Evolutionary conservation across 2,888 invertebrate genomes (phyloP).

Genomic region (Nemotelus nigrinus): DNA sequence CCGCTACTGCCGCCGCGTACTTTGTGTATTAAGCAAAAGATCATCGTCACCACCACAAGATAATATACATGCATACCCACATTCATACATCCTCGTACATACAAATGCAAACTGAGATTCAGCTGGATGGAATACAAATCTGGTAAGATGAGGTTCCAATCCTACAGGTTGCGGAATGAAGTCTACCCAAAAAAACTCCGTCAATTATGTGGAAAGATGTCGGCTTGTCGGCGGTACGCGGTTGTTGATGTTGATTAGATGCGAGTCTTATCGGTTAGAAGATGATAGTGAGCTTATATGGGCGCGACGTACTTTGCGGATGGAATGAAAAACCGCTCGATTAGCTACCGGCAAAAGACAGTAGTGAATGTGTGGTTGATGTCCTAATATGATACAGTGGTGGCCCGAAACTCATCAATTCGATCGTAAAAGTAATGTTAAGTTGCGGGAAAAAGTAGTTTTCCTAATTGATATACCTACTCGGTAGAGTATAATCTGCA

Average conservation of each 20-base stretch:
- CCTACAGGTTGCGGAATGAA: no score
- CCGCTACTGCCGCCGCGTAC: neutral
- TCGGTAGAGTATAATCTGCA: no score
- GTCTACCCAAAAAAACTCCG: slow-evolving; percentile 16
- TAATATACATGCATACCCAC: neutral
- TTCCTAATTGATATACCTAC: slow-evolving; percentile 40
- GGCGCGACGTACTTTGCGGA: neutral
- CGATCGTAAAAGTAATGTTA: slow-evolving; percentile 40
- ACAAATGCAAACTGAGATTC: neutral
- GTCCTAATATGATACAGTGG: slow-evolving; percentile 8
- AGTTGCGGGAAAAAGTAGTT: slow-evolving; percentile 35
- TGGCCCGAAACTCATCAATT: slow-evolving; percentile 40
- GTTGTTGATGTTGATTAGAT: slow-evolving; percentile 31
- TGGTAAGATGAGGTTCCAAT: no score
- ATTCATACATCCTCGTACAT: slow-evolving; percentile 5
- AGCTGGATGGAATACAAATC: neutral
- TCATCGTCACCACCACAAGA: neutral
- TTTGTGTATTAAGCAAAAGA: slow-evolving; percentile 26
- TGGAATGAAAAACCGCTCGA: slow-evolving; percentile 21
- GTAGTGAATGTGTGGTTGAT: slow-evolving; percentile 1
- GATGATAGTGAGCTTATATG: neutral
- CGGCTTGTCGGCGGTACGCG: slow-evolving; percentile 14
- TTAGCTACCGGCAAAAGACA: slow-evolving; percentile 34
- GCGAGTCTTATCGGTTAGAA: slow-evolving; percentile 3
- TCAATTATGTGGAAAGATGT: slow-evolving; percentile 29